phyloP scores from a whole-genome alignment of 2,113 vertebrate genomes.

The Ariopsis seemanni region DNA sequence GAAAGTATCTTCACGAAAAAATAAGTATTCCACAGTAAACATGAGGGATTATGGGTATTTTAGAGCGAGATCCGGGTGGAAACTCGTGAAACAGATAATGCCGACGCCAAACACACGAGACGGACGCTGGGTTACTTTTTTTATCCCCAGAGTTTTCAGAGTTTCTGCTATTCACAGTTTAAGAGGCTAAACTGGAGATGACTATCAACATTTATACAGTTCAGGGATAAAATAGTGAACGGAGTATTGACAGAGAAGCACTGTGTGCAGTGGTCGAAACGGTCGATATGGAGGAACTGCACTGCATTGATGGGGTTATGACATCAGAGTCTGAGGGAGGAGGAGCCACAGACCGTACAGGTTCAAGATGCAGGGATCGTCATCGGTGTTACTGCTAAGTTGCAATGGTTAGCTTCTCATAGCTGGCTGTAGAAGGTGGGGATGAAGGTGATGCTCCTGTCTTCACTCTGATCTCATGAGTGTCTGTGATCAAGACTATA shows the following conservation, averaged over 20 bases:
- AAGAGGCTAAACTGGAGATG: constrained; percentile 36
- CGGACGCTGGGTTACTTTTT: not conserved
- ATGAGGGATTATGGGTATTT: not conserved
- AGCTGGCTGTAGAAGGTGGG: constrained; percentile 49
- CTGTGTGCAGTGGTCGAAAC: not conserved
- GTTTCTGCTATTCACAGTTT: constrained; percentile 25
- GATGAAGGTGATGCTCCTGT: constrained; percentile 45
- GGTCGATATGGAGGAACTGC: not conserved
- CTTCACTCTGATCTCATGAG: constrained; percentile 49
- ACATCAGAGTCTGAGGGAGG: constrained; percentile 14
- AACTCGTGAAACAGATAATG: not conserved
- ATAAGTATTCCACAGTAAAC: constrained; percentile 19
- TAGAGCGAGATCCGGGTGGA: not conserved
- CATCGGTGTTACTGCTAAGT: constrained; percentile 6
- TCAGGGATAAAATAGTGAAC: not conserved
- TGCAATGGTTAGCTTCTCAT: constrained; percentile 54
- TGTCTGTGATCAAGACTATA: constrained; percentile 71
- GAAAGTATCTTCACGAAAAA: constrained; percentile 1
- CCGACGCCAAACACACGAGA: not conserved
- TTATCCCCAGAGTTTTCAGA: not conserved
- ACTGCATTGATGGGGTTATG: not conserved
- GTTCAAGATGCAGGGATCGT: not conserved
- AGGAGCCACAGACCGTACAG: not conserved
- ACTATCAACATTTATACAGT: constrained; percentile 39
- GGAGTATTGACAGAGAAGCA: constrained; percentile 1